A percentile compares a stretch with the other conserved stretches of the same genome.
Evolutionary conservation across 1,140 invertebrate genomes (phyloP).

Genomic region (Oreohelix idahoensis): DNA sequence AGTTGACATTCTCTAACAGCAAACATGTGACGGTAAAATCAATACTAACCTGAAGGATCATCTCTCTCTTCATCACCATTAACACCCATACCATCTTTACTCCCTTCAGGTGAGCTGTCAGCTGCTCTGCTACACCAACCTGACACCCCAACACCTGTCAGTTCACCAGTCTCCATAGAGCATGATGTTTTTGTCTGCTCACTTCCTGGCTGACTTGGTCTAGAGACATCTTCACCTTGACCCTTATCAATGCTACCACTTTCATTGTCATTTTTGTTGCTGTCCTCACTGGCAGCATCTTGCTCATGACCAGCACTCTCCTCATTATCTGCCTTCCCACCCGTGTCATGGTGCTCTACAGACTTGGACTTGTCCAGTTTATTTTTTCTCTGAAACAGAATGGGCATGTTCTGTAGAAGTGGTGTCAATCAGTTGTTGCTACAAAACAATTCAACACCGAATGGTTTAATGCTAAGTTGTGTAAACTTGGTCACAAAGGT

Average conservation of each 20-base stretch:
- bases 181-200: slow-evolving; percentile 45
- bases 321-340: background rate
- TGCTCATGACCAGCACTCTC: background rate
- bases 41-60: slow-evolving; percentile 58
- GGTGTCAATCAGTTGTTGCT: too few relatives aligned
- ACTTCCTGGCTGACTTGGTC: slow-evolving; percentile 26
- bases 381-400: slow-evolving; percentile 38
- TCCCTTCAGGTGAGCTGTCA: slow-evolving; percentile 23
- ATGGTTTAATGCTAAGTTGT: too few relatives aligned
- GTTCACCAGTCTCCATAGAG: slow-evolving; percentile 43
- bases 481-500: too few relatives aligned
- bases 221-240: slow-evolving; percentile 39
- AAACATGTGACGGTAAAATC: too few relatives aligned
- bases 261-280: slow-evolving; percentile 44
- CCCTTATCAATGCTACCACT: slow-evolving; percentile 44
- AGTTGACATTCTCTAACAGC: too few relatives aligned
- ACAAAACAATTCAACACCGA: too few relatives aligned
- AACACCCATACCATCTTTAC: slow-evolving; percentile 32
- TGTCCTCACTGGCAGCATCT: slow-evolving; percentile 17
- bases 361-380: slow-evolving; percentile 29
- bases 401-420: too few relatives aligned
- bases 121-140: background rate
- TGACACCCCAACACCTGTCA: slow-evolving; percentile 38
- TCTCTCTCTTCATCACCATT: slow-evolving; percentile 49
- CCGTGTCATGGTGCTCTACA: background rate